phyloP scores from a whole-genome alignment of 2,113 vertebrate genomes.

The Cheilinus undulatus region DNA sequence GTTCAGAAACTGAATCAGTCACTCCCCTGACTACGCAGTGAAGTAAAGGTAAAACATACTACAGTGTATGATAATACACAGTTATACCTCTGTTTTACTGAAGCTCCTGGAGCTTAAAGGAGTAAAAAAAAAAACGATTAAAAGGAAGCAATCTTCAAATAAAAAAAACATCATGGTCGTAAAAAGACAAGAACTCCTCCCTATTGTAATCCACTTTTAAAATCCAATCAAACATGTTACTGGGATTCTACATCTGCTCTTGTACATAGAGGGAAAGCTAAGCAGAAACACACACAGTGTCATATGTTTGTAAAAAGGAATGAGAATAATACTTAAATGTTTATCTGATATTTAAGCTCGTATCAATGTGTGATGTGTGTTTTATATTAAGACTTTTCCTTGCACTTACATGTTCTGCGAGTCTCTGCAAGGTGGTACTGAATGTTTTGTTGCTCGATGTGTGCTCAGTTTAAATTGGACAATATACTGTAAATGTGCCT shows the following conservation, averaged over 20 bases:
- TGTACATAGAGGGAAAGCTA: slow-evolving; percentile 87
- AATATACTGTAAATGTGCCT: slow-evolving; percentile 69
- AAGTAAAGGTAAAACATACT: slow-evolving; percentile 1
- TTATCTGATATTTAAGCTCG: slow-evolving; percentile 92
- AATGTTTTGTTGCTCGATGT: slow-evolving; percentile 80
- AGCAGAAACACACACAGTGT: slow-evolving; percentile 69
- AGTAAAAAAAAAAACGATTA: not conserved
- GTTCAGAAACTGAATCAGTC: slow-evolving; percentile 2
- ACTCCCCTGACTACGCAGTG: not conserved
- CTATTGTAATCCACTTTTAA: slow-evolving; percentile 70
- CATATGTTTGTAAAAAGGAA: slow-evolving; percentile 82
- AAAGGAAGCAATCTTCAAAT: slow-evolving; percentile 76
- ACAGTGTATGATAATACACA: slow-evolving; percentile 44
- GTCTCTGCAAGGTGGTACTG: slow-evolving; percentile 87
- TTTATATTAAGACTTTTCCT: slow-evolving; percentile 91
- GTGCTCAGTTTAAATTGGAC: slow-evolving; percentile 60
- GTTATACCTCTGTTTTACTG: slow-evolving; percentile 7
- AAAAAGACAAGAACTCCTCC: slow-evolving; percentile 63
- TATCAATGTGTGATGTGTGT: slow-evolving; percentile 86
- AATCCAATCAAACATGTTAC: slow-evolving; percentile 84
- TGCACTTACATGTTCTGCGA: slow-evolving; percentile 89
- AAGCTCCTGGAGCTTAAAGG: not conserved
- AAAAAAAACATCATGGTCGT: slow-evolving; percentile 19
- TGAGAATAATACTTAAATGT: slow-evolving; percentile 88
- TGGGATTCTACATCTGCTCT: slow-evolving; percentile 85